Evolutionary conservation across 1,140 invertebrate genomes (phyloP).

Genomic region (Radopholus similis): DNA sequence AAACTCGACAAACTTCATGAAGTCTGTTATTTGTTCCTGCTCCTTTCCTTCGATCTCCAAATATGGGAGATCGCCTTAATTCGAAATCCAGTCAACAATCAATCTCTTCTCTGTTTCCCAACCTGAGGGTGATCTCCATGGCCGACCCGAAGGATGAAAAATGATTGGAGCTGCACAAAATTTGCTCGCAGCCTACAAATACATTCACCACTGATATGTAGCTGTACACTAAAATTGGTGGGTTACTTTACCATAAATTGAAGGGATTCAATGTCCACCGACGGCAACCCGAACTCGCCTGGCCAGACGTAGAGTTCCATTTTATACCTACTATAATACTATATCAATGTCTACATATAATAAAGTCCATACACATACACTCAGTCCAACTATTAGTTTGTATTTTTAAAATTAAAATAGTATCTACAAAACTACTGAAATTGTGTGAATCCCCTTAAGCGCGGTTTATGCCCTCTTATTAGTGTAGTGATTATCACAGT

Average conservation of each 20-base stretch:
- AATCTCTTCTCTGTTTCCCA: not conserved
- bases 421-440: too few species aligned
- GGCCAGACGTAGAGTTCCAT: conserved; percentile 51
- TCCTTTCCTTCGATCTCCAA: conserved; percentile 19
- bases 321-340: too few species aligned
- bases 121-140: conserved; percentile 33
- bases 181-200: conserved; percentile 31
- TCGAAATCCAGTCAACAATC: not conserved
- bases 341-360: too few species aligned
- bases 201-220: conserved; percentile 6
- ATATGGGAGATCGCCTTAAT: conserved; percentile 32
- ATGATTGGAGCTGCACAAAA: conserved; percentile 37
- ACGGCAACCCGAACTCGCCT: conserved; percentile 51
- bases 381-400: too few species aligned
- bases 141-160: conserved; percentile 11
- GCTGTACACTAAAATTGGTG: not conserved
- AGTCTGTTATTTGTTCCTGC: conserved; percentile 17
- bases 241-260: conserved; percentile 50
- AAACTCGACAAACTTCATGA: conserved; percentile 37
- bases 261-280: conserved; percentile 42
- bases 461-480: too few species aligned
- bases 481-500: too few species aligned
- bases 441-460: too few species aligned
- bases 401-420: too few species aligned
- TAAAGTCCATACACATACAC: too few species aligned